Percentiles rank a stretch among this genome's conserved stretches.
Evolutionary conservation across 2,888 invertebrate species (phyloP).

Genomic region (Cyclophora punctaria): DNA sequence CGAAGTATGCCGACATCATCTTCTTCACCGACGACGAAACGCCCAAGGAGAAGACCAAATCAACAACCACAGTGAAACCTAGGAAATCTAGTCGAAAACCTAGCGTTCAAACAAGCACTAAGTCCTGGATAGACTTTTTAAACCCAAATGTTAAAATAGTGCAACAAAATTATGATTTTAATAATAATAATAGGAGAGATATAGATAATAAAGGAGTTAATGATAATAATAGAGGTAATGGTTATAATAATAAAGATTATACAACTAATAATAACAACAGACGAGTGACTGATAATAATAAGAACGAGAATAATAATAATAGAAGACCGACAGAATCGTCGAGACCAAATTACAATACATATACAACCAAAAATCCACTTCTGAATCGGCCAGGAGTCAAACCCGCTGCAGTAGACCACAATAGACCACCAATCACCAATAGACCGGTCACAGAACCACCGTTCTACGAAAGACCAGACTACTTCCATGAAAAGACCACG

Average conservation of each 20-base stretch:
- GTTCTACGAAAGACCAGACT: neutral
- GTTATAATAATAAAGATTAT: slow-evolving; percentile 1
- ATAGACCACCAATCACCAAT: slow-evolving; percentile 54
- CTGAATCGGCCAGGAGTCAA: slow-evolving; percentile 43
- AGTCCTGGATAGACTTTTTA: neutral
- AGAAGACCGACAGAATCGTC: slow-evolving; percentile 10
- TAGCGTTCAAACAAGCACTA: neutral
- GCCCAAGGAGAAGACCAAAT: slow-evolving; percentile 6
- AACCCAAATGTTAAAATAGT: slow-evolving; percentile 4
- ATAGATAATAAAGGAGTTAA: slow-evolving; percentile 6
- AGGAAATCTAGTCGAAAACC: slow-evolving; percentile 22
- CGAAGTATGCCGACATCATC: slow-evolving; percentile 13
- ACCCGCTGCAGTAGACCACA: slow-evolving; percentile 36
- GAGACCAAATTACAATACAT: slow-evolving; percentile 8
- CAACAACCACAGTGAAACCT: slow-evolving; percentile 26
- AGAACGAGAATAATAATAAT: slow-evolving; percentile 6
- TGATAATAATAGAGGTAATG: slow-evolving; percentile 3
- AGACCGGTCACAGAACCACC: slow-evolving; percentile 27
- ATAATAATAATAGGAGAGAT: slow-evolving; percentile 8
- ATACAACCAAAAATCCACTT: slow-evolving; percentile 24
- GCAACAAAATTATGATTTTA: slow-evolving; percentile 1
- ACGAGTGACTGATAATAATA: slow-evolving; percentile 2
- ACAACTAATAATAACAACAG: slow-evolving; percentile 6
- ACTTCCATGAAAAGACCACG: neutral
- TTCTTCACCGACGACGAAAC: slow-evolving; percentile 20